Base-by-base conservation (phyloP, 2,113 vertebrate species). In the Mesoclemmys tuberculata region DNA sequence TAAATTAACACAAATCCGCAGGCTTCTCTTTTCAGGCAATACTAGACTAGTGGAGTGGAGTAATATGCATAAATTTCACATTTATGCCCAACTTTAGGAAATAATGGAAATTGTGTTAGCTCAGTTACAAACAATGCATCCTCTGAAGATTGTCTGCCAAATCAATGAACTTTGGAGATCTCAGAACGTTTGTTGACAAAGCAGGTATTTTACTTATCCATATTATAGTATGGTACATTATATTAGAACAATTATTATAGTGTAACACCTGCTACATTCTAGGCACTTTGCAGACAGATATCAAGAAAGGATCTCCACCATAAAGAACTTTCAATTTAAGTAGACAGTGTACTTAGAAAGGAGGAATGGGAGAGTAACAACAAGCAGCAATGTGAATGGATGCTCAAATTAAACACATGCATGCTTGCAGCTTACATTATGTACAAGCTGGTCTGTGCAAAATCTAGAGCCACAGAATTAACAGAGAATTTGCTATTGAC, bases 121-220 rank as follows among this genome's bases (percentile, higher is more conserved):
- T 84, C 82, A 68, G 16, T 92, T 81, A 51, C 35, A 82, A 84
- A 6, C 2, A 35, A 5, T 31, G 1, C 68, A 12, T 18, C 27
- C 54, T 92, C 26, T 68, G 84, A 84, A 93, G 38, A 29, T 51
- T 92, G n/a, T 41, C 80, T 90, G 77, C 88, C 0, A 91, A 83
- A 48, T 74, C 52, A 89, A 90, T 83, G 58, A 94, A 89, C 55
- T 58, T 78, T n/a, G 55, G 54, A 91, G 79, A 93, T n/a, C 91
- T 88, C 31, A 80, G 29, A 74, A 1, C 64, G 48, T 82, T 46
- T 87, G 31, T 38, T 38, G 75, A 56, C 55, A 56, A 48, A 11
- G 24, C 71, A 84, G 10, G 48, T 81, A 58, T 83, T 96, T 88
- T 58, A 75, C 4, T 22, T 38, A 14, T 51, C 27, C 13, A 0